Conservation (phyloP, 2,797 vertebrate species). For the Bradypodion ventrale region DNA sequence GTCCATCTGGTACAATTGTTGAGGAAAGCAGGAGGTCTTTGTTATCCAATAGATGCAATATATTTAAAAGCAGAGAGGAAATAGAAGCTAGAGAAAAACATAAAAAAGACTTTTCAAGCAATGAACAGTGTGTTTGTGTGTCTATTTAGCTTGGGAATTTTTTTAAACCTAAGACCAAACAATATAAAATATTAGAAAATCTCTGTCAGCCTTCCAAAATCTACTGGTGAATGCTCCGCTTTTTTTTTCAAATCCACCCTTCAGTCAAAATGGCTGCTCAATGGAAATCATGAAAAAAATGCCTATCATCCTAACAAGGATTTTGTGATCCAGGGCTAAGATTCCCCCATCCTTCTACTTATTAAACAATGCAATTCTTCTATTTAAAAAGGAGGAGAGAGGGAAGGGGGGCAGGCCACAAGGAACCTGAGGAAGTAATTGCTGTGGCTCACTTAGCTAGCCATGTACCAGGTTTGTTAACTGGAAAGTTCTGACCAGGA, state of each 20-base stretch:
- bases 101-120: neutral
- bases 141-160: neutral
- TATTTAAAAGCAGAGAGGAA: neutral
- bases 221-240: neutral
- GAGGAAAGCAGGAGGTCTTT: neutral
- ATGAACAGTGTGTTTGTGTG: too few relatives aligned
- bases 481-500: too few relatives aligned
- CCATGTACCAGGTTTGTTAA: too few relatives aligned
- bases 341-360: neutral
- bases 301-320: slow-evolving; percentile 2
- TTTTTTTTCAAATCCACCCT: slow-evolving; percentile 8
- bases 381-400: neutral
- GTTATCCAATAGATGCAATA: neutral
- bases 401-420: too few relatives aligned
- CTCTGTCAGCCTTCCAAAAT: neutral
- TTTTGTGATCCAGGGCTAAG: slow-evolving; percentile 6
- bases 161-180: neutral
- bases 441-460: too few relatives aligned
- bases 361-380: neutral
- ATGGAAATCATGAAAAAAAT: slow-evolving; percentile 17
- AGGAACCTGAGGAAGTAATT: too few relatives aligned
- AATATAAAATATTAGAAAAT: slow-evolving; percentile 7
- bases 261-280: neutral
- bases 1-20: neutral
- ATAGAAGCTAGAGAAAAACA: slow-evolving; percentile 1